Evolutionary conservation across 2,888 invertebrate species (phyloP), one percentile per base, ranked within the genome.

Genomic region (Phasia obesa): DNA sequence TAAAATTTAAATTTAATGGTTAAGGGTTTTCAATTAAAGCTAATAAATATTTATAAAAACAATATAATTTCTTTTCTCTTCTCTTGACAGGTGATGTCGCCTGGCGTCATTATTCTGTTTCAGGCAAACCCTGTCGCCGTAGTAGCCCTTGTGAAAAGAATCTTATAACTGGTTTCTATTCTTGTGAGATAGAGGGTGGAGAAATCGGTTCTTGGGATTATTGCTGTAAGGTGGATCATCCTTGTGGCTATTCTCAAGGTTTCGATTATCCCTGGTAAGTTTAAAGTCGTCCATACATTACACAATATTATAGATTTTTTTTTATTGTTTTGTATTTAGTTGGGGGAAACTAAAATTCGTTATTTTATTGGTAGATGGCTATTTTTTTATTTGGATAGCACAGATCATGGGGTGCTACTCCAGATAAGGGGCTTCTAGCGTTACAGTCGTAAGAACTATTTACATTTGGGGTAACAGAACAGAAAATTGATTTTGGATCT

Each of bases 201-300:
- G 94, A 94, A 86, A 90, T 92, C 86, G 94, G 94, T 7, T 93
- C 94, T 1, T 97, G 97, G 97, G 97, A 97, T 88, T 97, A 97
- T 87, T 97, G 97, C 88, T 97, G 97, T 87, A 93, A 95, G 27
- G 95, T 96, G 0, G 94, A 94, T 42, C 96, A 97, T 89, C 94
- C 95, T 65, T 97, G 97, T 89, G 97, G 97, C 1, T 96, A 95
- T 88, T 96, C 96, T 27, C 94, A 95, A 88, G 97, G 96, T 81
- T 95, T 95, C 88, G 93, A 93, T 74, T 96, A 96, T 88, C 96
- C 96, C 81, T 97, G 97, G 97, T 96, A 92, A 91, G 85, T 47
- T 67, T 15, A n/a, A 42, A 35, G 35, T 15, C 15, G 15, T n/a
- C 42, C 2, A 42, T 3, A 42, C 15, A 38, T 15, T 38, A 38